A percentile compares a stretch with the other conserved stretches of the same genome.
These are phyloP conservation scores for Epistrophella euchroma DNA, from an alignment of 2,888 invertebrate genomes.

Conservation along the genomic window DNA sequence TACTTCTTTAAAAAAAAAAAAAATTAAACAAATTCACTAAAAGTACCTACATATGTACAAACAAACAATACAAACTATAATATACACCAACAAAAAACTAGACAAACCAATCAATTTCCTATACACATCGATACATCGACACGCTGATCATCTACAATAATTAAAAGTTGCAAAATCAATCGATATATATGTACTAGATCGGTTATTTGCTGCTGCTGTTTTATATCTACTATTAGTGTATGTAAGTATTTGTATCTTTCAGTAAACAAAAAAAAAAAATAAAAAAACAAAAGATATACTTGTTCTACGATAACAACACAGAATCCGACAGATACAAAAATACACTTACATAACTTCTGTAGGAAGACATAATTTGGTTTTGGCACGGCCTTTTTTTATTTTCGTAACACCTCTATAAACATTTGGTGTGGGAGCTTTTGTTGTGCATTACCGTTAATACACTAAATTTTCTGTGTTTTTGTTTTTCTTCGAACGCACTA, in stretches of 20 bases:
- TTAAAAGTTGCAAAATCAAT: conserved; percentile 63
- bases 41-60: conserved; percentile 1
- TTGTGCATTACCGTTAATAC: conserved; percentile 59
- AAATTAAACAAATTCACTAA: conserved; percentile 9
- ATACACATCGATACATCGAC: conserved; percentile 38
- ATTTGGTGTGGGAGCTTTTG: conserved; percentile 60
- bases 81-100: conserved; percentile 22
- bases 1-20: neutral
- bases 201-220: conserved; percentile 2
- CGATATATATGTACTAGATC: neutral
- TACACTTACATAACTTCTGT: conserved; percentile 83
- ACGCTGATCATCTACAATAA: conserved; percentile 19
- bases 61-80: neutral
- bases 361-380: conserved; percentile 81
- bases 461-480: neutral
- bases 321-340: conserved; percentile 20
- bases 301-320: conserved; percentile 24
- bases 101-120: conserved; percentile 50
- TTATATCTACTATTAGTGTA: conserved; percentile 12
- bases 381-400: conserved; percentile 75
- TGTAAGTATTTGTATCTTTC: conserved; percentile 46
- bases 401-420: conserved; percentile 71
- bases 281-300: neutral
- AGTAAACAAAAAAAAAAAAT: conserved; percentile 56
- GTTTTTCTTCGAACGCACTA: conserved; percentile 27